phyloP scores from a whole-genome alignment of 2,888 invertebrate genomes.

The Lycophotia porphyrea region DNA sequence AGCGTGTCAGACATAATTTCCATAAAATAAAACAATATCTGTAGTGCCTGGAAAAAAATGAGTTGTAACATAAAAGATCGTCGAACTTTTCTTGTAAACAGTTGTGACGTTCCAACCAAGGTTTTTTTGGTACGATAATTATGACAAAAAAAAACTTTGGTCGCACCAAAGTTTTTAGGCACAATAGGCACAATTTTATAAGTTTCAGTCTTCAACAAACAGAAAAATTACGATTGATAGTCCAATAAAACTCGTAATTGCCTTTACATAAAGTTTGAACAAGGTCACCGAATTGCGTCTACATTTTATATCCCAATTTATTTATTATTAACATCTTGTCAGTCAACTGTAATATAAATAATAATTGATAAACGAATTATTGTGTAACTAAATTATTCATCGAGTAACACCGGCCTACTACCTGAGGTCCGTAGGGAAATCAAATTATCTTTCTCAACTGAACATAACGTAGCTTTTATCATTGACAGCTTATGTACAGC shows the following conservation, averaged over 20 bases:
- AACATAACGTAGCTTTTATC: conserved; percentile 71
- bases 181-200: neutral
- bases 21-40: too few species aligned
- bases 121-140: neutral
- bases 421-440: conserved; percentile 60
- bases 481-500: conserved; percentile 57
- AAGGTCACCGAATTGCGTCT: conserved; percentile 28
- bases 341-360: conserved; percentile 43
- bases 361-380: conserved; percentile 63
- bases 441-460: conserved; percentile 65
- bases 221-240: neutral
- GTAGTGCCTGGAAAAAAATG: neutral
- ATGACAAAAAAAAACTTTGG: neutral
- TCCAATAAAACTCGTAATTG: neutral
- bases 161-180: too few species aligned
- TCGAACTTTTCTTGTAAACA: neutral
- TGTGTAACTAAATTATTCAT: conserved; percentile 59
- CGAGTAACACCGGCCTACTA: conserved; percentile 30
- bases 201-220: neutral
- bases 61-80: neutral
- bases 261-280: neutral
- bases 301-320: conserved; percentile 14
- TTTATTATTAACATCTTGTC: conserved; percentile 38
- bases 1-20: too few species aligned
- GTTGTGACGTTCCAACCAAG: neutral